A percentile compares a stretch with the other conserved stretches of the same genome.
Conservation (phyloP, 1,140 invertebrate species). For the Ceratoteleas bidentatus region DNA sequence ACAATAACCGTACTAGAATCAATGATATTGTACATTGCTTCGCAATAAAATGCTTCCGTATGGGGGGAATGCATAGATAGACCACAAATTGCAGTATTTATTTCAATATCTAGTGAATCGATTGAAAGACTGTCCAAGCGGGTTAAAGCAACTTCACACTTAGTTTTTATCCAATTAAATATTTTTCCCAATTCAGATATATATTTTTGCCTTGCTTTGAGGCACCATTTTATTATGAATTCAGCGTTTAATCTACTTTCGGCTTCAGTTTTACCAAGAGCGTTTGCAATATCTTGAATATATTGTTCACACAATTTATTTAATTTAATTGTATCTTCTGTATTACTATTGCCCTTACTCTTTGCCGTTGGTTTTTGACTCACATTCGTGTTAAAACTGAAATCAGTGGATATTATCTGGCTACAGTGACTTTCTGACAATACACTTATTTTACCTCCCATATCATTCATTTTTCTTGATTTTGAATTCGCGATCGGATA, state of each 20-base stretch:
- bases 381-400: not conserved
- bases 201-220: not conserved
- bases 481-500: too few species aligned
- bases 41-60: not conserved
- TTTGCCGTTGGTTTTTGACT: not conserved
- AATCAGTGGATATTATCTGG: too few species aligned
- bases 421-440: too few species aligned
- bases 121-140: not conserved
- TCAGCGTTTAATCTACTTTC: not conserved
- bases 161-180: not conserved
- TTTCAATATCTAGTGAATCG: not conserved
- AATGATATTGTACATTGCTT: not conserved
- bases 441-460: too few species aligned
- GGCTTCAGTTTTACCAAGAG: not conserved
- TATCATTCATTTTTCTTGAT: too few species aligned
- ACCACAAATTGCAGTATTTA: not conserved
- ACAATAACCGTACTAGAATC: not conserved
- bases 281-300: slow-evolving; percentile 15
- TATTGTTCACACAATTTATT: slow-evolving; percentile 12
- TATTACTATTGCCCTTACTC: not conserved
- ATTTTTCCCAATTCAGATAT: not conserved
- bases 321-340: slow-evolving; percentile 4
- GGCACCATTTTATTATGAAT: not conserved
- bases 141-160: not conserved
- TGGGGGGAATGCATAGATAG: not conserved